Evolutionary conservation across 2,113 vertebrate genomes (phyloP).

Genomic region (Caretta caretta): DNA sequence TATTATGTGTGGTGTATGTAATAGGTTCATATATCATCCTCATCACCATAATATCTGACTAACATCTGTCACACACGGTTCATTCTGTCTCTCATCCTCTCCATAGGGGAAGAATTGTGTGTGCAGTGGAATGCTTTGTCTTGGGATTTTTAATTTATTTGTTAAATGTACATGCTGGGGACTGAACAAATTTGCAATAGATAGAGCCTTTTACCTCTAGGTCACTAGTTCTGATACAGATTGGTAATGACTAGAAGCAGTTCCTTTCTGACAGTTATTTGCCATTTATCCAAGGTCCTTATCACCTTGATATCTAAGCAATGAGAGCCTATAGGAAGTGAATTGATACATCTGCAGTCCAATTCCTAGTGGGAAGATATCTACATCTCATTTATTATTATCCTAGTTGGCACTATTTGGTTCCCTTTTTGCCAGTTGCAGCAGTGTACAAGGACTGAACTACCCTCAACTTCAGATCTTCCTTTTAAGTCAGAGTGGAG

Average conservation of each 20-base stretch:
- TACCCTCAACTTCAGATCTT: background rate
- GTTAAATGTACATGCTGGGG: background rate
- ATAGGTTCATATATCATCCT: background rate
- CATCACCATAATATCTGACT: background rate
- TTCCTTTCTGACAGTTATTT: background rate
- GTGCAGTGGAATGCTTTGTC: background rate
- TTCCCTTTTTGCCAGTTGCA: background rate
- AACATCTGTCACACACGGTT: background rate
- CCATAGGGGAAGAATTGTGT: background rate
- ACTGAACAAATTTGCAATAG: background rate
- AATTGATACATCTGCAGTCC: background rate
- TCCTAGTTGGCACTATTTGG: background rate
- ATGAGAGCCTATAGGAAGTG: background rate
- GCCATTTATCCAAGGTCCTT: background rate
- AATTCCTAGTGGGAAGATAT: background rate
- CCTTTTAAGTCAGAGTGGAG: background rate
- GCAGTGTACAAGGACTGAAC: background rate
- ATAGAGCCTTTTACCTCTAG: background rate
- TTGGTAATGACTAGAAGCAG: background rate
- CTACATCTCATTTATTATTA: background rate
- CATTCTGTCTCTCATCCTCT: background rate
- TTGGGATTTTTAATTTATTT: background rate
- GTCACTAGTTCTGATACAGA: background rate
- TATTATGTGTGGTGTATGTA: background rate
- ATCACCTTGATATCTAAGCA: background rate